These are phyloP conservation scores for Drosophila dives DNA, from an alignment of 2,888 invertebrate species.

Conservation along the genomic window DNA sequence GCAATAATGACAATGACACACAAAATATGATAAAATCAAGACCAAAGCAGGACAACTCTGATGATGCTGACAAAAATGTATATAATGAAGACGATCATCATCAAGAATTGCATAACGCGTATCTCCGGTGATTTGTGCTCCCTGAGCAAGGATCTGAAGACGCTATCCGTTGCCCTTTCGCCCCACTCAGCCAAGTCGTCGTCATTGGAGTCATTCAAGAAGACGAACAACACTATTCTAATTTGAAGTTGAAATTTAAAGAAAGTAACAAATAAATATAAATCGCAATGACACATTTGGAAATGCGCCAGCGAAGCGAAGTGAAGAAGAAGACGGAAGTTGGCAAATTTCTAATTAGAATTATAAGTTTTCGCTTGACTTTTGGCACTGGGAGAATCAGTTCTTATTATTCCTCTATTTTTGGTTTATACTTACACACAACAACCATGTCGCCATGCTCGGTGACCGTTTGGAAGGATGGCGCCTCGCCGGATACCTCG, in stretches of 20 bases:
- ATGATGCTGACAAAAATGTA: too few species aligned
- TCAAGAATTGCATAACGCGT: background rate
- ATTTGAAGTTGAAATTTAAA: background rate
- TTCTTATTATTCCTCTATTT: slow-evolving; percentile 2
- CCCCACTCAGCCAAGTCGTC: background rate
- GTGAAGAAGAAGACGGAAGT: background rate
- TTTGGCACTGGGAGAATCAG: slow-evolving; percentile 10
- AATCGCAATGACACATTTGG: slow-evolving; percentile 3
- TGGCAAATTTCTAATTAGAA: slow-evolving; percentile 66
- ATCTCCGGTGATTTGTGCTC: slow-evolving; percentile 27
- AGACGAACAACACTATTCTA: background rate
- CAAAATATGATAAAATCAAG: too few species aligned
- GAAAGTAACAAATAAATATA: background rate
- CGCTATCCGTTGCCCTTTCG: background rate
- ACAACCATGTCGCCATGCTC: slow-evolving; percentile 89
- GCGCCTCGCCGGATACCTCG: slow-evolving; percentile 90
- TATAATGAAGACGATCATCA: background rate
- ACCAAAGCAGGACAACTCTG: too few species aligned
- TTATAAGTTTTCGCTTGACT: slow-evolving; percentile 61
- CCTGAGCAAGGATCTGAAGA: slow-evolving; percentile 23
- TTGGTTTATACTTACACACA: slow-evolving; percentile 86
- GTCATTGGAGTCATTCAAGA: background rate
- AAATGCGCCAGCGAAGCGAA: slow-evolving; percentile 4
- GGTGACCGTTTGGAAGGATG: slow-evolving; percentile 89
- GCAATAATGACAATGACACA: too few species aligned